phyloP scores from a whole-genome alignment of 23 tunicate species.

The Aplidium turbinatum region DNA sequence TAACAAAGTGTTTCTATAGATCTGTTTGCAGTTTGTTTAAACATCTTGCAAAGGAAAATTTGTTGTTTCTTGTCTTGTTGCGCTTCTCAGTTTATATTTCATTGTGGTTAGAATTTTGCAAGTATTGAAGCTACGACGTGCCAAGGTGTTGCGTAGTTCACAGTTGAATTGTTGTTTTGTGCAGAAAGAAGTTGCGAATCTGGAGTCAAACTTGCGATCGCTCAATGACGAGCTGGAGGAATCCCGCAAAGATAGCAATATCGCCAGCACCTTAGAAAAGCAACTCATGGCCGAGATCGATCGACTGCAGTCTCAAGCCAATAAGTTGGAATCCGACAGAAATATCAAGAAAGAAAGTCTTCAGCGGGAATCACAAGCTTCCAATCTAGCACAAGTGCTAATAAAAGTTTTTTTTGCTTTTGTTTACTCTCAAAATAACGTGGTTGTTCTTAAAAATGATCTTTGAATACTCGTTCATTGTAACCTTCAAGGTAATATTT shows the following conservation, averaged over 20 bases:
- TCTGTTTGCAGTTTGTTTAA: background rate
- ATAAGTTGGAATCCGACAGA: slow-evolving; percentile 20
- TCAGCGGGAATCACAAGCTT: slow-evolving; percentile 38
- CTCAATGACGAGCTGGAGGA: slow-evolving; percentile 2
- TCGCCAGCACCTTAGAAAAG: slow-evolving; percentile 33
- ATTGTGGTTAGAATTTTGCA: too few species aligned
- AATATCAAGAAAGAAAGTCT: background rate
- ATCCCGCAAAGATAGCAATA: slow-evolving; percentile 27
- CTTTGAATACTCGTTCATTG: too few species aligned
- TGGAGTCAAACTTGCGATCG: slow-evolving; percentile 26
- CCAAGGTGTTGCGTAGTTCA: too few species aligned
- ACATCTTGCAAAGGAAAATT: too few species aligned
- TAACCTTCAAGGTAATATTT: too few species aligned
- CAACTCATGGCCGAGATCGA: slow-evolving; percentile 48
- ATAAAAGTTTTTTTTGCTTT: background rate
- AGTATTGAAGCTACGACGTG: too few species aligned
- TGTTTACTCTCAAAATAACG: background rate
- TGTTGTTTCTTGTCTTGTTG: too few species aligned
- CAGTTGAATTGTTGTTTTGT: too few species aligned
- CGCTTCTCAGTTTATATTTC: too few species aligned
- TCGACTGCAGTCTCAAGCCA: slow-evolving; percentile 19
- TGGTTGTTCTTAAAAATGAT: background rate
- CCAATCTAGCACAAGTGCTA: slow-evolving; percentile 17
- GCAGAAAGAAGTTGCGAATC: slow-evolving; percentile 14
- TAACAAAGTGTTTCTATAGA: background rate